phyloP scores from a whole-genome alignment of 2,888 invertebrate species.

The Junonia oenone region DNA sequence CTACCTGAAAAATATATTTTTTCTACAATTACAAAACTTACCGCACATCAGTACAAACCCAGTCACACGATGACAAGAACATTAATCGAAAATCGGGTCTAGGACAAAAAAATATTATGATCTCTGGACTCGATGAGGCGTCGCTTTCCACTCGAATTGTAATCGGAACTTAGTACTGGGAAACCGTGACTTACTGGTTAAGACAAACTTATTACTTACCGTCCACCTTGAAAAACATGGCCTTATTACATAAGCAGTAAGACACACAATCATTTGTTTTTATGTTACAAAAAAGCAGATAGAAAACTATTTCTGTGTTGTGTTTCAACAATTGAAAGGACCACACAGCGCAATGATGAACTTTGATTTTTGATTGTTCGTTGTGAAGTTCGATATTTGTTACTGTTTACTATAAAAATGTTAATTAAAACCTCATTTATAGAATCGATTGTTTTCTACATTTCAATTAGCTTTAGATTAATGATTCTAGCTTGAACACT shows the following conservation, averaged over 20 bases:
- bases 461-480: too few species aligned
- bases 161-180: constrained; percentile 38
- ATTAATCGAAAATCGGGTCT: constrained; percentile 20
- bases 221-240: not conserved
- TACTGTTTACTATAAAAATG: too few species aligned
- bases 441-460: not conserved
- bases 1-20: too few species aligned
- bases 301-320: constrained; percentile 20
- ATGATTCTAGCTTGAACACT: too few species aligned
- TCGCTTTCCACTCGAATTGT: constrained; percentile 55
- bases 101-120: constrained; percentile 38
- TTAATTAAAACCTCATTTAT: not conserved
- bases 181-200: constrained; percentile 55
- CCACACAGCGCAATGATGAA: constrained; percentile 42
- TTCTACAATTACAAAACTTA: too few species aligned
- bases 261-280: constrained; percentile 9
- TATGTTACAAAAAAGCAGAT: constrained; percentile 8
- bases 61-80: constrained; percentile 25
- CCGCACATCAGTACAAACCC: constrained; percentile 7
- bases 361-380: constrained; percentile 41
- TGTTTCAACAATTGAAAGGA: constrained; percentile 33
- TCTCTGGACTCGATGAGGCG: constrained; percentile 50
- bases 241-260: constrained; percentile 23
- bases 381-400: constrained; percentile 30
- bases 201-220: constrained; percentile 25